Conservation (phyloP, 2,797 vertebrate genomes). For the Psittacula derbiana region DNA sequence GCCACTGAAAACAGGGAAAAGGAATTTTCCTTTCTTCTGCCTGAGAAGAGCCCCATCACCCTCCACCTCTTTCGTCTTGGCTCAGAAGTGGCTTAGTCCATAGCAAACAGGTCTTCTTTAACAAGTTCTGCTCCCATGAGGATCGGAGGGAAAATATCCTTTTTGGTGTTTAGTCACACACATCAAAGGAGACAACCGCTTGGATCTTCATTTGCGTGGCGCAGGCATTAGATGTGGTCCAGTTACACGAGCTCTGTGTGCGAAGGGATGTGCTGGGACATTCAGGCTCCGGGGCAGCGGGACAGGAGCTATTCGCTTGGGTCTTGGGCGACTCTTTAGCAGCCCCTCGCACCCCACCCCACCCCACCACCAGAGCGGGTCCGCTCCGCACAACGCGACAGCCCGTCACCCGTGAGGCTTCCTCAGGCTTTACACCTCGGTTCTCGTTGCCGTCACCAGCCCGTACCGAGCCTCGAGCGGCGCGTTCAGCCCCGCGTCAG, state of each 20-base stretch:
- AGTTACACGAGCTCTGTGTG: constrained; percentile 43
- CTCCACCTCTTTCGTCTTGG: neutral
- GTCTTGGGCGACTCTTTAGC: neutral
- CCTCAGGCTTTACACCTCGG: neutral
- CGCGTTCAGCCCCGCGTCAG: no score
- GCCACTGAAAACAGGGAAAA: constrained; percentile 10
- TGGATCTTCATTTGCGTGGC: constrained; percentile 53
- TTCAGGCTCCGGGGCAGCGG: neutral
- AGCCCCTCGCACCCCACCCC: neutral
- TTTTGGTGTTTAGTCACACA: constrained; percentile 64
- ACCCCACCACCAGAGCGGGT: neutral
- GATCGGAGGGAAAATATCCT: constrained; percentile 35
- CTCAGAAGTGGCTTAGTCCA: neutral
- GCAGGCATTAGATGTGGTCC: constrained; percentile 66
- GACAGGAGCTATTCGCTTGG: neutral
- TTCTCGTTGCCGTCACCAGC: neutral
- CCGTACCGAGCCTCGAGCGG: no score
- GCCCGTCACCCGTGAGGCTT: neutral
- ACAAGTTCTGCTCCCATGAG: constrained; percentile 24
- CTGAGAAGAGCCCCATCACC: constrained; percentile 14
- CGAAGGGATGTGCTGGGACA: neutral
- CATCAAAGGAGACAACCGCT: constrained; percentile 58
- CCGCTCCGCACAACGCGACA: neutral
- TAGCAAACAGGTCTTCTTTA: constrained; percentile 59
- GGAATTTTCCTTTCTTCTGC: constrained; percentile 36